Evolutionary conservation across 2,113 vertebrate genomes (phyloP), one percentile per base, ranked within the genome.

Genomic region (Ia io): DNA sequence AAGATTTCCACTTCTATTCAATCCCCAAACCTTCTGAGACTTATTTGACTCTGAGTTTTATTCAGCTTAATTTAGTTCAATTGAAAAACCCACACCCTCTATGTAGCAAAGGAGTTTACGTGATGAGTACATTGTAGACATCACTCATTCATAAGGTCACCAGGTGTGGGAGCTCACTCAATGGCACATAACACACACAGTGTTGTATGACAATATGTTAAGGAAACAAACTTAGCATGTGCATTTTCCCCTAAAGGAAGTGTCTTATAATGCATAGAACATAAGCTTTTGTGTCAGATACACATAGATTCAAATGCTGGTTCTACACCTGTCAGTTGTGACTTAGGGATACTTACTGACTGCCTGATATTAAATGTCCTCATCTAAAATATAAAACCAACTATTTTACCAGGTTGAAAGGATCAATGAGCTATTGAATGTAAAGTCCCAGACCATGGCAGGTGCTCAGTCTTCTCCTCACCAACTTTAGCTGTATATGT

Each of bases 1-100:
- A 96, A 69, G 35, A 65, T 93, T 89, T 94, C 76, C 23, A 23
- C 49, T 97, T 97, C 78, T 70, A 86, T 95, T 93, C 74, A 93
- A 8, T 96, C 44, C 23, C 69, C 18, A 91, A 96, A 74, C 32
- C 85, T 85, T 92, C 61, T 77, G 69, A 95, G 69, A 82, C 93
- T 96, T 93, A 85, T 80, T 94, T 94, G 84, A 93, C 23, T 47
- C 37, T 83, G 63, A 82, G 30, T 80, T 96, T 78, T 93, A 93
- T 88, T 95, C 30, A 74, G 53, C 30, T 96, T 92, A 85, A 91
- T 88, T 97, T 86, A 92, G 44, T 88, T 93, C 71, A 92, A 59
- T 74, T 88, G 40, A n/a, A 59, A 83, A 63, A 88, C n/a, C 37
- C 9, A 37, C 9, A 32, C 23, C 0, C 3, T 77, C 35, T 74